Conservation (phyloP, 2,888 invertebrate genomes). For the Brenthis ino region DNA sequence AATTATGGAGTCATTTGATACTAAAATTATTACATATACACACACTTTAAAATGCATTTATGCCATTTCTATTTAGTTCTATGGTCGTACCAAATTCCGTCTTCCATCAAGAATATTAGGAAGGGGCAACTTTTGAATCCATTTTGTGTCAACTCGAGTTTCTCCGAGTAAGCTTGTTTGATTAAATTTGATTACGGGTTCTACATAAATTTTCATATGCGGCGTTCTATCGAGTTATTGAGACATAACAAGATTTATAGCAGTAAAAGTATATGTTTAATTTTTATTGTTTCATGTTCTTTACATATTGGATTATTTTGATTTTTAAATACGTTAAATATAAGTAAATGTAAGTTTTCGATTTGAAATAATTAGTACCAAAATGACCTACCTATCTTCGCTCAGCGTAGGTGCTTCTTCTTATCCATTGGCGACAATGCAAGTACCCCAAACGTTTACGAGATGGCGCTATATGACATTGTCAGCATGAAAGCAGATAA, state of each 20-base stretch:
- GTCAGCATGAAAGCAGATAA: too few relatives aligned
- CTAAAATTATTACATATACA: too few relatives aligned
- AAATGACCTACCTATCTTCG: too few relatives aligned
- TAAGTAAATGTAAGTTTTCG: too few relatives aligned
- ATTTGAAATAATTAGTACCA: too few relatives aligned
- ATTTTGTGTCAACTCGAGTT: constrained; percentile 44
- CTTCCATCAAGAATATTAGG: constrained; percentile 43
- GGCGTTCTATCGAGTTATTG: constrained; percentile 32
- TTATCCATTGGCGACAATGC: too few relatives aligned
- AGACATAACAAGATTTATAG: constrained; percentile 11
- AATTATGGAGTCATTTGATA: too few relatives aligned
- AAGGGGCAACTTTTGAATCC: constrained; percentile 45
- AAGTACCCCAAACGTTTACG: too few relatives aligned
- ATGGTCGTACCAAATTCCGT: constrained; percentile 7
- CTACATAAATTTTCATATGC: constrained; percentile 37
- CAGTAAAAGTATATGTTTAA: constrained; percentile 9
- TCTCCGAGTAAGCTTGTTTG: constrained; percentile 38
- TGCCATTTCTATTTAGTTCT: constrained; percentile 2
- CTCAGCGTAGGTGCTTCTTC: too few relatives aligned
- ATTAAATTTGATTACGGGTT: constrained; percentile 41
- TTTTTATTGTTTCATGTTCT: constrained; percentile 3
- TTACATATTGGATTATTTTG: neutral
- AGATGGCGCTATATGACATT: too few relatives aligned
- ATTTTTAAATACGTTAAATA: neutral
- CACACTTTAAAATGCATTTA: neutral